Percentiles rank a stretch among this genome's conserved stretches.
These are phyloP conservation scores for Enteromius mattozi DNA, from an alignment of 2,797 vertebrate genomes.

Conservation along the genomic window DNA sequence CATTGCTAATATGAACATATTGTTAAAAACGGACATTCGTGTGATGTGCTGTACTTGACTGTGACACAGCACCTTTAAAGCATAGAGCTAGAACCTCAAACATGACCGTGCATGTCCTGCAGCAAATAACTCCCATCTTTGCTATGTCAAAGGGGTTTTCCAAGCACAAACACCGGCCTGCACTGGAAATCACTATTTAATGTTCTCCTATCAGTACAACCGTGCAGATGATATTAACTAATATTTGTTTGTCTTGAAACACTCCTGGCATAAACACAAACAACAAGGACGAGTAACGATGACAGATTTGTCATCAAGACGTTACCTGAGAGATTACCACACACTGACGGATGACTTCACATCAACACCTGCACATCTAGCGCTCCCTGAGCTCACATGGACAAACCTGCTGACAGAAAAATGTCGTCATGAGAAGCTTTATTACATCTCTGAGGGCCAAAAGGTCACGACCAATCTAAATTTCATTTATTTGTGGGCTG, in stretches of 20 bases:
- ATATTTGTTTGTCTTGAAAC: slow-evolving; percentile 32
- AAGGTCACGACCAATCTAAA: slow-evolving; percentile 49
- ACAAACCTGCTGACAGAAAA: slow-evolving; percentile 68
- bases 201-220: not conserved
- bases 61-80: not conserved
- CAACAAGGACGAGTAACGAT: not conserved
- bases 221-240: not conserved
- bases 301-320: slow-evolving; percentile 26
- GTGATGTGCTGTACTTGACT: not conserved
- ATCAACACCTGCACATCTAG: slow-evolving; percentile 61
- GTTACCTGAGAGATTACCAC: slow-evolving; percentile 21
- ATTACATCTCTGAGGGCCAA: slow-evolving; percentile 59
- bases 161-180: not conserved
- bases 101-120: not conserved
- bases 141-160: not conserved
- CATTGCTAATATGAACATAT: not conserved
- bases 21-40: no score
- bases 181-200: not conserved
- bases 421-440: slow-evolving; percentile 65
- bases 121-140: not conserved
- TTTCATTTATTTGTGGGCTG: slow-evolving; percentile 36
- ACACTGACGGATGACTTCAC: slow-evolving; percentile 37
- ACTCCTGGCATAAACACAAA: slow-evolving; percentile 24
- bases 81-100: not conserved
- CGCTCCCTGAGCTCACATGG: slow-evolving; percentile 57